These are phyloP conservation scores for Pterocles gutturalis DNA, from an alignment of 2,113 vertebrate genomes.

Conservation along the genomic window DNA sequence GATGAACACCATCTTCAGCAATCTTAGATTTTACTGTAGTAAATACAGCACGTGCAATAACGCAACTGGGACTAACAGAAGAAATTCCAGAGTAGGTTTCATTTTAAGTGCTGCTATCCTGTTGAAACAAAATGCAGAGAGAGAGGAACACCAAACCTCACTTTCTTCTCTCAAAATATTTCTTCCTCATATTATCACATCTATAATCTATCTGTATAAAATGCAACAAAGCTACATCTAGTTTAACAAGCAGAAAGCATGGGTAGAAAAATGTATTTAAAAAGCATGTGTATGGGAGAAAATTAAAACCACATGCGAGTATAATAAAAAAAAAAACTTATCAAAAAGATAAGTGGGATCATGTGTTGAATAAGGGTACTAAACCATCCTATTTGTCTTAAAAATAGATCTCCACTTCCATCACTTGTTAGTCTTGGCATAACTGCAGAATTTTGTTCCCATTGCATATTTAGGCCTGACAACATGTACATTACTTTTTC, in stretches of 20 bases:
- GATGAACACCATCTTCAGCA: not conserved
- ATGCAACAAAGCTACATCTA: not conserved
- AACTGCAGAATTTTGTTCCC: slow-evolving; percentile 42
- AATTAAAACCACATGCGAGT: not conserved
- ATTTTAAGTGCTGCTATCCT: not conserved
- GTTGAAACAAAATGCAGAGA: not conserved
- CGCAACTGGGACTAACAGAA: not conserved
- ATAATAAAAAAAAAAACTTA: not conserved
- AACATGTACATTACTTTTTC: not conserved
- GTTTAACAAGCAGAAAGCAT: not conserved
- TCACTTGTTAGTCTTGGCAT: slow-evolving; percentile 50
- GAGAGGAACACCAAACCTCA: not conserved
- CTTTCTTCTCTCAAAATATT: not conserved
- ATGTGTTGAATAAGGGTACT: not conserved
- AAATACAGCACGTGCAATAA: slow-evolving; percentile 1
- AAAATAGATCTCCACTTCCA: slow-evolving; percentile 44
- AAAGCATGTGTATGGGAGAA: not conserved
- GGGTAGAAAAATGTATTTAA: not conserved
- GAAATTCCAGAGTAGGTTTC: not conserved
- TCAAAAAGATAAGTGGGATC: not conserved
- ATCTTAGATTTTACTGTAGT: not conserved
- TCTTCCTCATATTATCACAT: not conserved
- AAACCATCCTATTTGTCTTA: not conserved
- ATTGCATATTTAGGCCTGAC: slow-evolving; percentile 34
- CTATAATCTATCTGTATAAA: not conserved